phyloP scores from a whole-genome alignment of 1,140 invertebrate species.

The Aphaenogaster ashmeadi region DNA sequence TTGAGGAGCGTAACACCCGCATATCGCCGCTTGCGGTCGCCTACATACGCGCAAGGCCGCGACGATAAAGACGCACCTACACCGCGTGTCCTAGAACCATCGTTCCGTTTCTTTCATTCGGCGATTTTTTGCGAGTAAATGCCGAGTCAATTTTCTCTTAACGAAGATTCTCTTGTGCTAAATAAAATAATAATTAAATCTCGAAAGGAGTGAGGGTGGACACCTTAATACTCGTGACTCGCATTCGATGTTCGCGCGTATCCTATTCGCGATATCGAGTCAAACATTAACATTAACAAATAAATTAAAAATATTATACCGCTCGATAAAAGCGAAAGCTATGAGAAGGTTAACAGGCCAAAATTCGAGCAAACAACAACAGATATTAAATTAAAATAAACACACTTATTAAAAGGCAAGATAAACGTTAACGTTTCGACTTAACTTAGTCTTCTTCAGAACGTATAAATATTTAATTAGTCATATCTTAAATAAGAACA shows the following conservation, averaged over 20 bases:
- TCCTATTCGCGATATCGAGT: slow-evolving; percentile 6
- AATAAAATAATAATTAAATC: not conserved
- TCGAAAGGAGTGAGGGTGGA: not conserved
- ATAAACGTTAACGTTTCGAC: too few species aligned
- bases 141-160: not conserved
- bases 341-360: too few species aligned
- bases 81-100: slow-evolving; percentile 28
- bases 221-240: slow-evolving; percentile 10
- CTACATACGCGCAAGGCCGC: slow-evolving; percentile 73
- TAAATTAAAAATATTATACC: too few species aligned
- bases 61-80: slow-evolving; percentile 68
- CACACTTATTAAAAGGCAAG: too few species aligned
- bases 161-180: not conserved
- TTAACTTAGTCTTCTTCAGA: too few species aligned
- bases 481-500: too few species aligned
- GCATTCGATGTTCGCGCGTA: slow-evolving; percentile 41
- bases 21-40: slow-evolving; percentile 59
- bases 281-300: slow-evolving; percentile 8
- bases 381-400: too few species aligned
- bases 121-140: not conserved
- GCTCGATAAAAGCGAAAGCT: too few species aligned
- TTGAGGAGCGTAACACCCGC: slow-evolving; percentile 70
- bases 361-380: too few species aligned
- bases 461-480: too few species aligned
- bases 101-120: not conserved